phyloP scores from a whole-genome alignment of 2,113 vertebrate species.

The Rhea pennata region DNA sequence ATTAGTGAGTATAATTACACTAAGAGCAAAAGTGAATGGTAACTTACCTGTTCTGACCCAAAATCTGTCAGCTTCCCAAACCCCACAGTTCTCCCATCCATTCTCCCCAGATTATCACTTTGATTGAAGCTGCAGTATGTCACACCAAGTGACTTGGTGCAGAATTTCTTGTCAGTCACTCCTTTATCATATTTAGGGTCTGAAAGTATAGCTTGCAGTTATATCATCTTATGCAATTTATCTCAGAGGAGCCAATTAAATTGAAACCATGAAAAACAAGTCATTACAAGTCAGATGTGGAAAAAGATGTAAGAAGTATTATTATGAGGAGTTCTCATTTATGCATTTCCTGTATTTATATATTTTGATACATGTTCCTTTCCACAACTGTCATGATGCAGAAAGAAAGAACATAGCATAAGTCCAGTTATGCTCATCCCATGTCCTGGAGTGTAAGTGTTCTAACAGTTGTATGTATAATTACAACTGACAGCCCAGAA shows the following conservation, averaged over 20 bases:
- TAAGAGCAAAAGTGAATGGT: background rate
- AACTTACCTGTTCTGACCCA: background rate
- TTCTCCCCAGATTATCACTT: background rate
- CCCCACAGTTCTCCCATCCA: background rate
- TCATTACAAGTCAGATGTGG: background rate
- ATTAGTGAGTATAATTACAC: background rate
- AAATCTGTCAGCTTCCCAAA: background rate
- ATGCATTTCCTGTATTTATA: background rate
- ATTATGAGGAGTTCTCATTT: background rate
- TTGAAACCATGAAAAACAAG: background rate
- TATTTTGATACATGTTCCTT: background rate
- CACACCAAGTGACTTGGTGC: background rate
- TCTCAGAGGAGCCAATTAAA: background rate
- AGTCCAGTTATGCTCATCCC: background rate
- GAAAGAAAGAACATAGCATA: conserved; percentile 4
- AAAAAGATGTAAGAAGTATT: background rate
- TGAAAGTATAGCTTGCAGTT: background rate
- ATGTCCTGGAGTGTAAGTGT: background rate
- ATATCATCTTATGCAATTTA: background rate
- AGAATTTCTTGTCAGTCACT: background rate
- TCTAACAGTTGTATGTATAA: conserved; percentile 11
- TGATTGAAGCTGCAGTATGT: background rate
- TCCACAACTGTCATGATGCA: background rate
- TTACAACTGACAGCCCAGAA: conserved; percentile 24
- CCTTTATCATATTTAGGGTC: background rate